Percentiles rank a stretch among this genome's conserved stretches.
Evolutionary conservation across 2,113 vertebrate genomes (phyloP).

Genomic region (Psittacula cyanocephala): DNA sequence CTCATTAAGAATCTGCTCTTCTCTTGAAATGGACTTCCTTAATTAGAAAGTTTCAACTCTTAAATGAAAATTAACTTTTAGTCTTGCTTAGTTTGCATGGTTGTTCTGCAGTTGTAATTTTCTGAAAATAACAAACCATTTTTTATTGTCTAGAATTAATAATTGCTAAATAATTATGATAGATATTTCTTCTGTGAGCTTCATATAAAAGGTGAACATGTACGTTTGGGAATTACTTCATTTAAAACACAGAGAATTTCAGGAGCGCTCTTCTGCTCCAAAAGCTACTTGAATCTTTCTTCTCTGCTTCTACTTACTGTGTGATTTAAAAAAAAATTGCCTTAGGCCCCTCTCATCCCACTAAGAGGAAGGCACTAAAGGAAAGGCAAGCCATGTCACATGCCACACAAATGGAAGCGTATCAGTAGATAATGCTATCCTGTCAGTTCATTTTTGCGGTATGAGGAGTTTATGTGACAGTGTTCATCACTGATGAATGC

Average conservation of each 20-base stretch:
- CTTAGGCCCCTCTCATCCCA: background rate
- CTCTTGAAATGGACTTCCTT: background rate
- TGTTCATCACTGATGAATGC: background rate
- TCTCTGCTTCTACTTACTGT: background rate
- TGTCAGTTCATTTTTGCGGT: constrained; percentile 27
- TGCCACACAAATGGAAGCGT: background rate
- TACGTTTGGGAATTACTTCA: background rate
- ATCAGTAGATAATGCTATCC: constrained; percentile 11
- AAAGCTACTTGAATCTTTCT: background rate
- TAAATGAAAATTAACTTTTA: background rate
- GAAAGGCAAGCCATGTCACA: constrained; percentile 2
- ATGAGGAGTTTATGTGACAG: background rate
- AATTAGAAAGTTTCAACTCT: background rate
- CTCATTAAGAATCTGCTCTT: background rate
- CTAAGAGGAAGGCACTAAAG: background rate
- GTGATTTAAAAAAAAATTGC: background rate
- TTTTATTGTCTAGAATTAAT: background rate
- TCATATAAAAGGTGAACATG: background rate
- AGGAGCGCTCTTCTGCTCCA: background rate
- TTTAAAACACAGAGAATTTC: background rate
- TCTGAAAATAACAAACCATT: background rate
- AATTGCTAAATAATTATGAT: background rate
- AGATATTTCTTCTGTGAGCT: background rate
- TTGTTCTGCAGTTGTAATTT: background rate
- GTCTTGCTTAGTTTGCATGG: background rate